These are phyloP conservation scores for Atlantisia rogersi DNA, from an alignment of 2,113 vertebrate genomes.

Conservation along the genomic window DNA sequence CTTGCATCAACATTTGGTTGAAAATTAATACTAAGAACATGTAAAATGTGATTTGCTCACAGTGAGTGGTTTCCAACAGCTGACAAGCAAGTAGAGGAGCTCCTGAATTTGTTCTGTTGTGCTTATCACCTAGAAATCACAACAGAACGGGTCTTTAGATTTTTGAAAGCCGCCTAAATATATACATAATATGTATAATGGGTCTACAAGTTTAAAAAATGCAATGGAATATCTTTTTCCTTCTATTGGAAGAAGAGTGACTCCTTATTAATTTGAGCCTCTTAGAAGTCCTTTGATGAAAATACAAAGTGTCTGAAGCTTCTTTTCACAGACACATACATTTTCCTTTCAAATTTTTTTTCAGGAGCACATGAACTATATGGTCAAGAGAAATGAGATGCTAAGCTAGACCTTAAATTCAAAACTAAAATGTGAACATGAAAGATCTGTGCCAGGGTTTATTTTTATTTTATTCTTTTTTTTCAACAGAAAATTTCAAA, in stretches of 20 bases:
- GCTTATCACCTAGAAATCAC: neutral
- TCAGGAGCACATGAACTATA: neutral
- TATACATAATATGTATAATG: neutral
- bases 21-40: neutral
- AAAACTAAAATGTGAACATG: neutral
- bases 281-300: neutral
- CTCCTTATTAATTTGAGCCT: too few species aligned
- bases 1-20: neutral
- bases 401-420: neutral
- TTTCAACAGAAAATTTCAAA: neutral
- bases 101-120: neutral
- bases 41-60: neutral
- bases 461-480: neutral
- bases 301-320: neutral
- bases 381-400: neutral
- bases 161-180: neutral
- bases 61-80: neutral
- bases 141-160: neutral
- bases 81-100: neutral
- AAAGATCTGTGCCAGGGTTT: neutral
- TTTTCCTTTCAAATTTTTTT: neutral
- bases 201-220: rapidly evolving
- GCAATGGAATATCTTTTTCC: neutral
- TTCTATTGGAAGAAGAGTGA: neutral
- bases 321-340: neutral